Percentiles rank a stretch among this genome's conserved stretches.
phyloP scores from a whole-genome alignment of 1,140 invertebrate genomes.

The silkworm (Bombyx mori) region ASM3026992v2 NC_085125.1:4559001-4559500 shows the following conservation, averaged over 20 bases:
- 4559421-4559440: constrained; percentile 6
- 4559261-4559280: not conserved
- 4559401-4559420: not conserved
- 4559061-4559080: constrained; percentile 22
- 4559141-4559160: constrained; percentile 15
- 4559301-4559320: too few relatives aligned
- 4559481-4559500: constrained; percentile 10
- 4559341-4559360: constrained; percentile 14
- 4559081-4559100: constrained; percentile 30
- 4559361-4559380: constrained; percentile 8
- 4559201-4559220: too few relatives aligned
- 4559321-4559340: constrained; percentile 1
- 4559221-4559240: too few relatives aligned
- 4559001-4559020: constrained; percentile 37
- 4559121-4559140: constrained; percentile 15
- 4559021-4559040: constrained; percentile 36
- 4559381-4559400: too few relatives aligned
- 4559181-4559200: not conserved
- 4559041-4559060: constrained; percentile 23
- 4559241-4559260: too few relatives aligned
- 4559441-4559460: constrained; percentile 17
- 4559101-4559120: constrained; percentile 17
- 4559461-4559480: not conserved
- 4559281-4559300: not conserved
- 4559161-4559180: constrained; percentile 22